Base-by-base conservation (phyloP, 2,797 vertebrate species). In the Peromyscus eremicus region DNA sequence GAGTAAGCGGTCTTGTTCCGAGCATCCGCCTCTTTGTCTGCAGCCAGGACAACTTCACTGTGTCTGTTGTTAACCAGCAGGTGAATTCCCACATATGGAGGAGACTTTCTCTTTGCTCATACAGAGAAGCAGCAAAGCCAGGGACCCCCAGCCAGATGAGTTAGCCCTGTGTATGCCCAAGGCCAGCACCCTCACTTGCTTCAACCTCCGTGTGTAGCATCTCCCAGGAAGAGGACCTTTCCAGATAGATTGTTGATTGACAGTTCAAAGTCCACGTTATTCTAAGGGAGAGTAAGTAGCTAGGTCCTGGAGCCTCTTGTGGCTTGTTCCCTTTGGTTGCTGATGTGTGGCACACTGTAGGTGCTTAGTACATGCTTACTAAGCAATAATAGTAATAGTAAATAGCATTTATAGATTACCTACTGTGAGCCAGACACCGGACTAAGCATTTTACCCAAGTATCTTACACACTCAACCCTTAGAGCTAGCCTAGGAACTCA, bases 151-250 rank as follows among this genome's bases (percentile, higher is more conserved):
- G 52, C 71, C 77, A 64, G 52, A 68, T 4, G 40, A 81, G 49
- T 40, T 81, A 83, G 82, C 85, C 32, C 64, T 37, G 62, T 68
- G 55, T 73, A 19, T 60, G 52, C 34, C 92, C 16, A 85, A 12
- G n/a, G 88, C 60, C 19, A 93, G 62, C 43, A 85, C 11, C 81
- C 27, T 6, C 27, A 32, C 6, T 68, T 34, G 3, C 43, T 46
- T 85, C 83, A 6, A 16, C 52, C 93, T 76, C 7, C 1, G 7
- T 66, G 9, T 6, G 21, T 52, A 17, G 23, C 5, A 1, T 19
- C n/a, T 91, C n/a, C 60, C 64, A 12, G 2, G 23, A 3, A 87
- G 25, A 96, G 43, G 46, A 79, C 23, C 52, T 94, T 96, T 96
- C 92, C 79, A 87, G 95, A 75, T 52, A 12, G 25, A 25, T 80